Evolutionary conservation across 2,113 vertebrate species (phyloP).

Genomic region (Cyanoderma ruficeps): DNA sequence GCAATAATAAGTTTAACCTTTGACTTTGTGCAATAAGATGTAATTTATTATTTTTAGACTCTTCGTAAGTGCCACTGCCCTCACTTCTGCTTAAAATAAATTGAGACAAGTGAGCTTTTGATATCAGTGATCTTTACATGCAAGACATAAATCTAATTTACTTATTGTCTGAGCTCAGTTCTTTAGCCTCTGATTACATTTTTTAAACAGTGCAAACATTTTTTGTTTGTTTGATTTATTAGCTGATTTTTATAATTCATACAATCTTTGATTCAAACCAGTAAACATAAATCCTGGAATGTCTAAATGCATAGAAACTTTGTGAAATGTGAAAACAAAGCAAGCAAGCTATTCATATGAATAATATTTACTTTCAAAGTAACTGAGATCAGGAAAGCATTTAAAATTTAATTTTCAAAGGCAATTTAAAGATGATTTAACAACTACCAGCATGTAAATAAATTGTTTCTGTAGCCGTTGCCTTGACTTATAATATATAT

Average conservation of each 20-base stretch:
- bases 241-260: background rate
- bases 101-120: background rate
- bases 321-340: background rate
- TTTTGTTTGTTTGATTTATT: background rate
- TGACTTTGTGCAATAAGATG: constrained; percentile 57
- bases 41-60: constrained; percentile 68
- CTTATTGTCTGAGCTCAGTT: background rate
- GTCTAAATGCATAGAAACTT: background rate
- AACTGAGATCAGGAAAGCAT: background rate
- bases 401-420: background rate
- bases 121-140: background rate
- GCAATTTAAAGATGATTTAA: background rate
- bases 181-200: background rate
- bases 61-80: constrained; percentile 6
- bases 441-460: background rate
- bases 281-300: background rate
- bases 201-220: constrained; percentile 3
- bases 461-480: background rate
- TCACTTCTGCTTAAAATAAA: constrained; percentile 46
- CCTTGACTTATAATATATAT: background rate
- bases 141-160: background rate
- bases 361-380: background rate
- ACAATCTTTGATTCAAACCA: background rate
- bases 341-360: background rate
- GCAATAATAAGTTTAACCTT: constrained; percentile 75